phyloP scores from a whole-genome alignment of 2,888 invertebrate genomes.

The Boloria selene region DNA sequence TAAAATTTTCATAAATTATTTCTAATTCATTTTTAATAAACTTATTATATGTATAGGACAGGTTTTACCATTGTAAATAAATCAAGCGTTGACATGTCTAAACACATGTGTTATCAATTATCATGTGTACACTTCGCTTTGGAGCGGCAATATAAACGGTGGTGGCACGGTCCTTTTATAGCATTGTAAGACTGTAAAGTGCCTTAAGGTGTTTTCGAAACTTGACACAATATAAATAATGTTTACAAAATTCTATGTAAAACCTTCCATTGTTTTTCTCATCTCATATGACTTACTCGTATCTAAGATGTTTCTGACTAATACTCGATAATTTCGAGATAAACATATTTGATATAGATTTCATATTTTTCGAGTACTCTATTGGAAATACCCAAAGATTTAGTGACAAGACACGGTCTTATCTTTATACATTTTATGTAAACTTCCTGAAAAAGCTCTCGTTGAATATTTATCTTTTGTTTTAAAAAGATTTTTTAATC shows the following conservation, averaged over 20 bases:
- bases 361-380: background rate
- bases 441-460: too few species aligned
- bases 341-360: background rate
- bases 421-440: too few species aligned
- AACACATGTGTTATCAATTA: constrained; percentile 50
- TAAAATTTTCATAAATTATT: too few species aligned
- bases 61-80: constrained; percentile 60
- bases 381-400: background rate
- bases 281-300: background rate
- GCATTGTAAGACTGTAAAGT: constrained; percentile 33
- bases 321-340: background rate
- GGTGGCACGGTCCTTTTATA: constrained; percentile 60
- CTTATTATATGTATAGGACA: constrained; percentile 46
- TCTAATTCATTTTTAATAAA: too few species aligned
- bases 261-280: constrained; percentile 3
- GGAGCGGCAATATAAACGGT: constrained; percentile 54
- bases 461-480: too few species aligned
- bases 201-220: constrained; percentile 33
- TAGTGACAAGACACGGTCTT: background rate
- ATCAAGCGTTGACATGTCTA: constrained; percentile 59
- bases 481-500: too few species aligned
- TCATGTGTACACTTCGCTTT: constrained; percentile 51
- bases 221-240: constrained; percentile 8
- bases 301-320: background rate
- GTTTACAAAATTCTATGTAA: background rate